Conservation (phyloP, 2,113 vertebrate species). For the Mobula hypostoma region DNA sequence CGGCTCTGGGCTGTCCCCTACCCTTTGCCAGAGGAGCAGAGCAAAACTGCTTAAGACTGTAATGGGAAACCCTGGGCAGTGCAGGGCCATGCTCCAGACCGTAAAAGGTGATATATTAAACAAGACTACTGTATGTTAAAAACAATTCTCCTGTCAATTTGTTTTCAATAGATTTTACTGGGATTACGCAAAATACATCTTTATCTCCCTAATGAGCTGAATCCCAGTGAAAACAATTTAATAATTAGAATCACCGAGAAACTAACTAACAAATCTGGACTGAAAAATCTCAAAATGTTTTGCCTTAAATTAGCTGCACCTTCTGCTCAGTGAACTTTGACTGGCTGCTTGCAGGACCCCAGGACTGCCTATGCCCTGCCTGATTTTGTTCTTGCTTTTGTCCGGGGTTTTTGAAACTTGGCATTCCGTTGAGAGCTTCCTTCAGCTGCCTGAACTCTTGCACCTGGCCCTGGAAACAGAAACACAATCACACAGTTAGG, state of each 20-base stretch:
- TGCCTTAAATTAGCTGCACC: slow-evolving; percentile 41
- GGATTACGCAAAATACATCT: not conserved
- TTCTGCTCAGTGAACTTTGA: slow-evolving; percentile 37
- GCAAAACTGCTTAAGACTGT: too few species aligned
- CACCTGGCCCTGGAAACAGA: slow-evolving; percentile 50
- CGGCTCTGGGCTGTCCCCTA: not conserved
- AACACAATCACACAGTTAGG: not conserved
- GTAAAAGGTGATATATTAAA: not conserved
- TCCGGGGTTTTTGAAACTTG: slow-evolving; percentile 51
- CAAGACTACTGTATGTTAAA: not conserved
- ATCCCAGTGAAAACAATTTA: not conserved
- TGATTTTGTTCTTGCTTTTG: slow-evolving; percentile 35
- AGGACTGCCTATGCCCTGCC: slow-evolving; percentile 40
- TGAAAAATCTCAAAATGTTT: not conserved
- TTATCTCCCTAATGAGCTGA: not conserved
- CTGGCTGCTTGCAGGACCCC: slow-evolving; percentile 36
- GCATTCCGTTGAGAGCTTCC: slow-evolving; percentile 56
- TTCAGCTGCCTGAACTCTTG: slow-evolving; percentile 60
- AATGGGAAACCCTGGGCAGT: not conserved
- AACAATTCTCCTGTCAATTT: not conserved
- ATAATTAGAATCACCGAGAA: not conserved
- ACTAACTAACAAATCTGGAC: not conserved
- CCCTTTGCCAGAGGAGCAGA: not conserved
- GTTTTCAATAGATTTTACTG: not conserved
- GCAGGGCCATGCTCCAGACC: not conserved